Evolutionary conservation across 2,888 invertebrate genomes (phyloP).

Genomic region (Xylota segnis): DNA sequence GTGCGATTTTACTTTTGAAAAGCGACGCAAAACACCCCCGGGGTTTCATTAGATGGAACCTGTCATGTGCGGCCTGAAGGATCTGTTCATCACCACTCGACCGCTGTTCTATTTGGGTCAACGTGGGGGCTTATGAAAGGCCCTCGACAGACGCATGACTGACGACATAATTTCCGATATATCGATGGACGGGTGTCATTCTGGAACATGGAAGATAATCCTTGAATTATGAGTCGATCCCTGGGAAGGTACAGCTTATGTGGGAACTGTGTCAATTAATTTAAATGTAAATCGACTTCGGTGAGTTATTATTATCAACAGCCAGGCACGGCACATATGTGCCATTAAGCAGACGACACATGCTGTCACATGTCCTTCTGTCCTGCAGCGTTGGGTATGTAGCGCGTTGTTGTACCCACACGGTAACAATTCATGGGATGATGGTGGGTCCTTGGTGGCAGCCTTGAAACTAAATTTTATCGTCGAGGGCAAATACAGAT

Average conservation of each 20-base stretch:
- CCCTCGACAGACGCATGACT: constrained; percentile 29
- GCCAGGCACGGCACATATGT: constrained; percentile 36
- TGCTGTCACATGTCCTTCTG: constrained; percentile 30
- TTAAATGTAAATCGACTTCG: constrained; percentile 71
- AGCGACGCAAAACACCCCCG: background rate
- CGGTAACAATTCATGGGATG: background rate
- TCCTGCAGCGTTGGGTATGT: too few relatives aligned
- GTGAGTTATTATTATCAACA: constrained; percentile 63
- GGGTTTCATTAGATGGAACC: background rate
- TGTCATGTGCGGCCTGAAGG: constrained; percentile 22
- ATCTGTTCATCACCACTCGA: constrained; percentile 10
- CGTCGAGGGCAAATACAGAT: background rate
- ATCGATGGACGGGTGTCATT: constrained; percentile 26
- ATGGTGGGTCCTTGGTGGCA: background rate
- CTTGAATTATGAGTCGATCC: constrained; percentile 68
- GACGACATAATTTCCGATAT: constrained; percentile 70
- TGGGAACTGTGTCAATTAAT: constrained; percentile 63
- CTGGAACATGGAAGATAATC: constrained; percentile 49
- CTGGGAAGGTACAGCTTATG: constrained; percentile 41
- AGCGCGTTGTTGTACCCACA: background rate
- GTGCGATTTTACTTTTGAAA: constrained; percentile 9
- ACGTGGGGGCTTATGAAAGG: background rate
- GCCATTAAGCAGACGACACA: constrained; percentile 16
- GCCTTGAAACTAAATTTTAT: constrained; percentile 17
- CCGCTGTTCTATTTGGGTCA: constrained; percentile 28